Percentiles rank a stretch among this genome's conserved stretches.
Evolutionary conservation across 2,888 invertebrate genomes (phyloP).

Genomic region (Helleia helle): DNA sequence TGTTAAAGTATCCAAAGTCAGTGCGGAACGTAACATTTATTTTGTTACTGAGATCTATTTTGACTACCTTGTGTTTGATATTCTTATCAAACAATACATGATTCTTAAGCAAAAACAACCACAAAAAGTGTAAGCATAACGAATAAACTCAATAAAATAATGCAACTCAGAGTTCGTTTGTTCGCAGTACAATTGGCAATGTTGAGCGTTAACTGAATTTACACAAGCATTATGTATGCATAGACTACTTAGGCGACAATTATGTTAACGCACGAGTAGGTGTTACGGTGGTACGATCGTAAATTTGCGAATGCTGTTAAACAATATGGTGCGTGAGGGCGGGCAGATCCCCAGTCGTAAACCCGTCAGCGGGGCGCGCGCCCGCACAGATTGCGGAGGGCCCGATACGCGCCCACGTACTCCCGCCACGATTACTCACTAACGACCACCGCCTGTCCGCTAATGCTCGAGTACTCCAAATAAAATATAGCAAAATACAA

Average conservation of each 20-base stretch:
- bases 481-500: conserved; percentile 30
- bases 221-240: too few relatives aligned
- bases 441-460: conserved; percentile 31
- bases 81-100: too few relatives aligned
- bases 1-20: too few relatives aligned
- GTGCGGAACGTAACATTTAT: too few relatives aligned
- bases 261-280: conserved; percentile 20
- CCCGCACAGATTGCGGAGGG: conserved; percentile 56
- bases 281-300: conserved; percentile 19
- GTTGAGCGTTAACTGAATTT: too few relatives aligned
- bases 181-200: too few relatives aligned
- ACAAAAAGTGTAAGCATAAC: too few relatives aligned
- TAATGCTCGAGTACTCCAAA: conserved; percentile 31
- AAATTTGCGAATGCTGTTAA: conserved; percentile 43
- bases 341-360: conserved; percentile 56
- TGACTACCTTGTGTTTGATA: too few relatives aligned
- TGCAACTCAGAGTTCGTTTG: too few relatives aligned
- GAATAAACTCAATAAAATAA: too few relatives aligned
- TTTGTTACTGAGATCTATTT: too few relatives aligned
- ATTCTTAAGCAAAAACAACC: not conserved
- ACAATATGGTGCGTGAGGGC: conserved; percentile 63
- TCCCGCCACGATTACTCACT: conserved; percentile 31
- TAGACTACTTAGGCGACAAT: conserved; percentile 16
- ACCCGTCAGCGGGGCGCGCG: conserved; percentile 53
- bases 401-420: conserved; percentile 49